Conservation (phyloP, 2,888 invertebrate genomes). For the Aplocera efformata region DNA sequence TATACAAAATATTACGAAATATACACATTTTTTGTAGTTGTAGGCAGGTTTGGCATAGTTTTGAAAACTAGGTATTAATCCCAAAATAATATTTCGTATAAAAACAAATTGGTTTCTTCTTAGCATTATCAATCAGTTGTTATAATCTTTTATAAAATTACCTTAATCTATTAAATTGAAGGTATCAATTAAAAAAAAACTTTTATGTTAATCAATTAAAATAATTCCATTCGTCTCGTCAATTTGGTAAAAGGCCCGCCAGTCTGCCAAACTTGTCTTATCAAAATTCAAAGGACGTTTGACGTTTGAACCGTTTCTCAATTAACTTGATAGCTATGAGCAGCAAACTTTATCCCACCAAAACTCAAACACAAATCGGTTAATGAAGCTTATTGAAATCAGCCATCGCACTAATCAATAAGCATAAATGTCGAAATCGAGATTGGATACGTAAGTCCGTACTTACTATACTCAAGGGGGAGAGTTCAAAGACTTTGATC, state of each 20-base stretch:
- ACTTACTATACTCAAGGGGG: constrained; percentile 52
- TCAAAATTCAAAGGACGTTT: constrained; percentile 33
- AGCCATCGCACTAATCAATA: constrained; percentile 69
- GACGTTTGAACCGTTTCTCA: constrained; percentile 45
- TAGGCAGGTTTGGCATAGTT: no score
- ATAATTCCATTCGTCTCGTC: constrained; percentile 14
- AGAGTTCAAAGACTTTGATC: constrained; percentile 67
- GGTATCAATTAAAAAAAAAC: no score
- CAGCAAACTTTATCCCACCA: constrained; percentile 59
- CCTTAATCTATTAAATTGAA: no score
- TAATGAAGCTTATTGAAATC: constrained; percentile 74
- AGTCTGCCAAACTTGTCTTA: constrained; percentile 24
- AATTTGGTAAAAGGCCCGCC: constrained; percentile 26
- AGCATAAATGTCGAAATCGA: constrained; percentile 70
- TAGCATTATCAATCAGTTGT: no score
- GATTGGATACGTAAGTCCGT: constrained; percentile 59
- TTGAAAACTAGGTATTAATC: no score
- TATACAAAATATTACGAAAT: no score
- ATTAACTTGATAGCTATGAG: constrained; percentile 52
- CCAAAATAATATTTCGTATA: no score
- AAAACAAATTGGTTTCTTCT: no score
- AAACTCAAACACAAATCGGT: constrained; percentile 67
- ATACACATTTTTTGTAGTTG: no score
- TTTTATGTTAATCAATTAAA: constrained; percentile 5
- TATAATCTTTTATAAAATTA: no score